Conservation (phyloP, 2,888 invertebrate species). For the Drepanosiphum platanoidis region DNA sequence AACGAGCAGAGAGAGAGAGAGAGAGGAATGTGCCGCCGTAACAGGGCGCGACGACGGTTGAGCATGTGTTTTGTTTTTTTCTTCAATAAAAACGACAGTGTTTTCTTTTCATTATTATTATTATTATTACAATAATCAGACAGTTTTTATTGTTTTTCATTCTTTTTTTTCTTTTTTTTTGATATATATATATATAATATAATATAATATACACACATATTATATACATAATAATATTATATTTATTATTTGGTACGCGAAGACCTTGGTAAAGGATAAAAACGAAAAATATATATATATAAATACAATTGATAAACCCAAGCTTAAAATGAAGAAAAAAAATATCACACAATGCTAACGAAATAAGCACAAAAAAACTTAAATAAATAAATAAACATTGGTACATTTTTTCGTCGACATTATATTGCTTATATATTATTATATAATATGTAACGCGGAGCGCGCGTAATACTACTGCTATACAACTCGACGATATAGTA, state of each 20-base stretch:
- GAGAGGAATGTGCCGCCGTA: background rate
- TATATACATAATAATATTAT: background rate
- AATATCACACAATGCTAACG: constrained; percentile 58
- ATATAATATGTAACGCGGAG: background rate
- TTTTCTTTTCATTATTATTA: constrained; percentile 3
- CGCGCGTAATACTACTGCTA: background rate
- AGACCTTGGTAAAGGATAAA: constrained; percentile 48
- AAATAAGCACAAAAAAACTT: constrained; percentile 45
- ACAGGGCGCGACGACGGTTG: background rate
- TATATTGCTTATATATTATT: background rate
- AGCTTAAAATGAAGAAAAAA: constrained; percentile 54
- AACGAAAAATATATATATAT: constrained; percentile 21
- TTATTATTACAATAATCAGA: constrained; percentile 57
- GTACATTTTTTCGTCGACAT: constrained; percentile 26
- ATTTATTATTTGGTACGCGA: background rate
- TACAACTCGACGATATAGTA: background rate
- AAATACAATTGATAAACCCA: constrained; percentile 43
- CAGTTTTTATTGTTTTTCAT: constrained; percentile 51
- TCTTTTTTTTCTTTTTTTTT: constrained; percentile 34
- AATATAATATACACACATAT: background rate
- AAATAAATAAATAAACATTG: constrained; percentile 42
- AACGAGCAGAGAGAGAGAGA: background rate
- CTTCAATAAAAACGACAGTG: constrained; percentile 45
- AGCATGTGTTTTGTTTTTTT: background rate
- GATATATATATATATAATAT: constrained; percentile 32